Evolutionary conservation across 2,888 invertebrate species (phyloP).

Genomic region (Lasioglossum marginatum): DNA sequence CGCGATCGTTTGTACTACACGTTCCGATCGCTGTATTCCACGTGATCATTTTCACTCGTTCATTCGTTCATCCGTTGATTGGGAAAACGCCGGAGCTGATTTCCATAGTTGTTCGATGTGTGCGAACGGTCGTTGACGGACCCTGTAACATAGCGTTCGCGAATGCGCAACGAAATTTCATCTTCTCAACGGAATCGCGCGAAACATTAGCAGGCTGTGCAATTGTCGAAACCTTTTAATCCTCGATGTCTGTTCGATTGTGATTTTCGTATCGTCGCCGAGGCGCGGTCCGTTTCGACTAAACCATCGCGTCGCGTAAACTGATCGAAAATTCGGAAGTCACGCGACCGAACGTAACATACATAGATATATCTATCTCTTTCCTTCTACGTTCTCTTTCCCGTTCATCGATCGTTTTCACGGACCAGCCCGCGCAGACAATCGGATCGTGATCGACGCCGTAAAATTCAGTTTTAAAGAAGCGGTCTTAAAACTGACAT

Average conservation of each 20-base stretch:
- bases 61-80: conserved; percentile 18
- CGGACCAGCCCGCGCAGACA: neutral
- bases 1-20: conserved; percentile 34
- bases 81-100: conserved; percentile 2
- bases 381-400: neutral
- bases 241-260: conserved; percentile 36
- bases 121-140: conserved; percentile 17
- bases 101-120: neutral
- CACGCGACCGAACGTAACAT: conserved; percentile 26
- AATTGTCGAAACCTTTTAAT: conserved; percentile 58
- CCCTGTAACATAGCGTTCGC: conserved; percentile 42
- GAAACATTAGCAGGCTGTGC: conserved; percentile 65
- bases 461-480: conserved; percentile 74
- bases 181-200: conserved; percentile 31
- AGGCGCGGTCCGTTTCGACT: neutral
- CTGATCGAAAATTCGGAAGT: conserved; percentile 1
- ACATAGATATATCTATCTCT: neutral
- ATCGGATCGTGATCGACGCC: neutral
- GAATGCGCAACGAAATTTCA: conserved; percentile 41
- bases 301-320: conserved; percentile 36
- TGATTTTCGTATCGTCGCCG: conserved; percentile 40
- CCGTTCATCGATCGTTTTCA: neutral
- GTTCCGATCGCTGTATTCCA: neutral
- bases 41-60: conserved; percentile 33
- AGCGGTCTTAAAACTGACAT: conserved; percentile 77